Conservation (phyloP, 2,888 invertebrate species). For the Drepana falcataria region DNA sequence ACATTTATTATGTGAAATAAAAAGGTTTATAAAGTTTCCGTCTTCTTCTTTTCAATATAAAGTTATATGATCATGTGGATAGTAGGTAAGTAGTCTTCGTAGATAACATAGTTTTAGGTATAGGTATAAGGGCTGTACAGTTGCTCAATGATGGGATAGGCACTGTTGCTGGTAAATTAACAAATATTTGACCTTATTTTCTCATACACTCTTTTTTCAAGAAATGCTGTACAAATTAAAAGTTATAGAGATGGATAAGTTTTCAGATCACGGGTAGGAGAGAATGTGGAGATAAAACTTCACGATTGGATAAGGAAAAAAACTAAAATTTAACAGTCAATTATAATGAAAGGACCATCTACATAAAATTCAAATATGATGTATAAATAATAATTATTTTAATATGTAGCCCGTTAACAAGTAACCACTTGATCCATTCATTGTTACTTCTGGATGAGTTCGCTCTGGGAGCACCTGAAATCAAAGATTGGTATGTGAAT, state of each 20-base stretch:
- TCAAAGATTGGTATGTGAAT: slow-evolving; percentile 4
- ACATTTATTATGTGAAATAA: slow-evolving; percentile 5
- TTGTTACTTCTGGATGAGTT: slow-evolving; percentile 96
- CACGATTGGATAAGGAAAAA: not conserved
- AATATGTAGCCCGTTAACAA: slow-evolving; percentile 85
- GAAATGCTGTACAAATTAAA: no score
- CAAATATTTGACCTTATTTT: no score
- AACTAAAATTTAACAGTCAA: slow-evolving; percentile 8
- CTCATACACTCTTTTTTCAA: no score
- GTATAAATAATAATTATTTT: slow-evolving; percentile 39
- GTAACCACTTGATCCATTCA: slow-evolving; percentile 93
- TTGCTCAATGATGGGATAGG: no score
- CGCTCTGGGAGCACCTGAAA: slow-evolving; percentile 84
- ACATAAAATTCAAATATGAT: slow-evolving; percentile 1
- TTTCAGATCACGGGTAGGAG: no score
- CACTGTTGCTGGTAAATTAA: no score
- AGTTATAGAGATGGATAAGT: no score
- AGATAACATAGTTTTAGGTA: no score
- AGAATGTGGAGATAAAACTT: no score
- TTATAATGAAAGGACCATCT: not conserved
- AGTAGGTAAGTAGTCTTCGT: no score
- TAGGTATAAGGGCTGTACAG: no score
- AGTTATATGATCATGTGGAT: not conserved
- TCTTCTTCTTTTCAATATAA: slow-evolving; percentile 6
- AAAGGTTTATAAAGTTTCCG: not conserved